Percentiles rank a stretch among this genome's conserved stretches.
These are phyloP conservation scores for Clanis bilineata DNA, from an alignment of 2,888 invertebrate species.

Conservation along the genomic window DNA sequence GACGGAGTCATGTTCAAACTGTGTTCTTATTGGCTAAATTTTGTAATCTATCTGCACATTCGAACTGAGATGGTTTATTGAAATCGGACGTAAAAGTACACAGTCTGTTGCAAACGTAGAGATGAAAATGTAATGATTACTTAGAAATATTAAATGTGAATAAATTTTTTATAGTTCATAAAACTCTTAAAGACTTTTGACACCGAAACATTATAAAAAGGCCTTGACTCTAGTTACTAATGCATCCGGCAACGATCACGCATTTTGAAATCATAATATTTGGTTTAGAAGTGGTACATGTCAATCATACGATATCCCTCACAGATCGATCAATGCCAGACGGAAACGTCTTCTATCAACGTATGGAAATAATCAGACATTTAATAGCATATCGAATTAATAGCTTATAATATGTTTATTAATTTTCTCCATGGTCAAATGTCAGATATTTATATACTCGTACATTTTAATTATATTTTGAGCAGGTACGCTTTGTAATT, in stretches of 20 bases:
- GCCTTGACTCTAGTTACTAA: not conserved
- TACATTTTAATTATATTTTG: not conserved
- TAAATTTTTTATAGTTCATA: not conserved
- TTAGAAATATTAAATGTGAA: not conserved
- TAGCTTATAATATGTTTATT: not conserved
- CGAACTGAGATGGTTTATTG: too few relatives aligned
- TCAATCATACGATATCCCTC: constrained; percentile 22
- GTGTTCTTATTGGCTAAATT: too few relatives aligned
- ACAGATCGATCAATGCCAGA: not conserved
- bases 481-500: too few relatives aligned
- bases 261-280: not conserved
- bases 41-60: too few relatives aligned
- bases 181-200: not conserved
- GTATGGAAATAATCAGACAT: not conserved
- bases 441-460: too few relatives aligned
- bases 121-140: not conserved
- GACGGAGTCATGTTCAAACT: too few relatives aligned
- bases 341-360: not conserved
- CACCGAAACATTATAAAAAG: not conserved
- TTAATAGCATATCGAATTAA: not conserved
- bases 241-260: not conserved
- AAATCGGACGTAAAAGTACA: too few relatives aligned
- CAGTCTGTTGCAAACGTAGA: not conserved
- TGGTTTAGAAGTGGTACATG: constrained; percentile 14
- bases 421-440: not conserved